Base-by-base conservation (phyloP, 2,113 vertebrate genomes). In the Hirundichthys speculiger region DNA sequence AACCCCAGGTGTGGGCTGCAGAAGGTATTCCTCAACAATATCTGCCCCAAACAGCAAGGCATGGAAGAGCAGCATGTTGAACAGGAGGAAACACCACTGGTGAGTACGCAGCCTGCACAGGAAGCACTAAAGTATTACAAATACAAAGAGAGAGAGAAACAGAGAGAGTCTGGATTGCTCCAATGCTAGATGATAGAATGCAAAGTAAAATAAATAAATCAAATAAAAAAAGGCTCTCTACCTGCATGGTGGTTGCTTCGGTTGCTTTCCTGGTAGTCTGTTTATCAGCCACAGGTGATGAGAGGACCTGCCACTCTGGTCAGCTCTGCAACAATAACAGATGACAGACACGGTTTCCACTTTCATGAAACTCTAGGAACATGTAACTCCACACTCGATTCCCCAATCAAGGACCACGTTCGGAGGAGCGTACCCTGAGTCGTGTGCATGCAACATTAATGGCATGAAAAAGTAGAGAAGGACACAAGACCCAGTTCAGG, bases 81-180 rank as follows among this genome's bases (percentile, higher is more conserved):
- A 98, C 52, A 98, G 86, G 22, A 99, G 90, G 86, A 98, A 98
- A 55, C 96, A 96, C 94, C 95, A 96, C 87, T 96, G 96, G 74
- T 96, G 94, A 43, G 95, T 97, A 13, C 91, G 92, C 52, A 98
- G 89, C 72, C 93, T 93, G 86, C 94, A 96, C 77, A 92, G 86
- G 0, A 65, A 90, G 75, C 91, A 84, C 96, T 97, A 52, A 22
- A 79, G 43, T 5, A 62, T 5, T 16, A 34, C 30, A 34, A 34
- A 64, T 5, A 50, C 1, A 60, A 4, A 62, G 45, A 27, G 4
- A 45, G 2, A 60, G 12, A 45, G 5, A 52, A 5, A 11, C n/a
- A n/a, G n/a, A n/a, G n/a, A 56, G 14, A 46, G 2, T n/a, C 22
- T 41, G 15, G 64, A 66, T 52, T 27, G 63, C 1, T 2, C 46